Percentiles rank a stretch among this genome's conserved stretches.
Conservation (phyloP, 2,888 invertebrate species). For the Rhyacophila evoluta region DNA sequence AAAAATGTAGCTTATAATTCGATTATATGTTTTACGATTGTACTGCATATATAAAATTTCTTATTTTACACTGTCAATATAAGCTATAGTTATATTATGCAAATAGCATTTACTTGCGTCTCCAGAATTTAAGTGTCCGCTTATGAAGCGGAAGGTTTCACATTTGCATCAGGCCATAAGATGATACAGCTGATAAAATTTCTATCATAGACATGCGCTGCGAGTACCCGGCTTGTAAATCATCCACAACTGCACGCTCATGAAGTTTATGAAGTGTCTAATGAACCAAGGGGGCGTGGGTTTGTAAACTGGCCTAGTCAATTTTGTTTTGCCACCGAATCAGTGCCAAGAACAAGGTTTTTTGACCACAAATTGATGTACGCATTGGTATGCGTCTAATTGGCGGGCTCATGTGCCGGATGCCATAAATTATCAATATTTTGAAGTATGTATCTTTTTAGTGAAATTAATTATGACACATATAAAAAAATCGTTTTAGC, state of each 20-base stretch:
- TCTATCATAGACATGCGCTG: background rate
- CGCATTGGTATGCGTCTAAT: conserved; percentile 12
- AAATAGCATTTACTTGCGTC: background rate
- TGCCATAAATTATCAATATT: conserved; percentile 11
- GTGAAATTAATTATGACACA: conserved; percentile 2
- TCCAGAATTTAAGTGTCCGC: background rate
- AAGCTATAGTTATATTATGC: background rate
- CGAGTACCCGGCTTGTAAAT: conserved; percentile 32
- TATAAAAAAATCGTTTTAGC: background rate
- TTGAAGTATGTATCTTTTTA: background rate
- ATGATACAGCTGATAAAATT: conserved; percentile 17
- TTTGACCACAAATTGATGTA: conserved; percentile 9
- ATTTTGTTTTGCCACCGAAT: conserved; percentile 34
- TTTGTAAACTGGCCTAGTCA: conserved; percentile 23
- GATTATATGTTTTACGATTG: background rate
- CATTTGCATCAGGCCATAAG: conserved; percentile 30
- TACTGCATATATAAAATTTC: background rate
- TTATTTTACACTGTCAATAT: background rate
- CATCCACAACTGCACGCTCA: conserved; percentile 37
- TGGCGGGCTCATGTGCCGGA: background rate
- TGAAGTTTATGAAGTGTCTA: conserved; percentile 45
- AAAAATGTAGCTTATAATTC: too few species aligned
- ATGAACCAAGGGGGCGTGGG: conserved; percentile 26
- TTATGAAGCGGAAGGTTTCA: conserved; percentile 11
- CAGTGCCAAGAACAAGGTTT: conserved; percentile 10